Evolutionary conservation across 2,113 vertebrate species (phyloP).

Genomic region (Phaethon lepturus): DNA sequence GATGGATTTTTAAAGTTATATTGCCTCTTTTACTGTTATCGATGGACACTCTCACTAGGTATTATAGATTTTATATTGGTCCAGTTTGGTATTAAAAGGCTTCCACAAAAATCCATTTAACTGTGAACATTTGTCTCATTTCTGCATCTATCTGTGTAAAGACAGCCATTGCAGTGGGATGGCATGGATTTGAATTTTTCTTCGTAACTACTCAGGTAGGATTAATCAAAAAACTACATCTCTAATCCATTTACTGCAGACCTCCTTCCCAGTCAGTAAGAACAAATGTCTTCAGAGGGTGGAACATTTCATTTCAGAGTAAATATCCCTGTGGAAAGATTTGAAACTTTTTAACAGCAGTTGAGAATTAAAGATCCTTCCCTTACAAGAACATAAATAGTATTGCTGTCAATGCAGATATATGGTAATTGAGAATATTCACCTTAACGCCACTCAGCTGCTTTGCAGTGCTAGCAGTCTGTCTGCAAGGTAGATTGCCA

Average conservation of each 20-base stretch:
- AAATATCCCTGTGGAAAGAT: not conserved
- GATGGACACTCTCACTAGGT: not conserved
- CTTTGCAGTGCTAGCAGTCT: not conserved
- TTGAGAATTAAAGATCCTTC: not conserved
- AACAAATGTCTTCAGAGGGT: not conserved
- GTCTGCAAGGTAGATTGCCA: not conserved
- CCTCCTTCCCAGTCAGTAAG: not conserved
- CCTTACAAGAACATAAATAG: not conserved
- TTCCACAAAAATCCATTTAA: not conserved
- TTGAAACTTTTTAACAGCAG: not conserved
- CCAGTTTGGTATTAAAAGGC: not conserved
- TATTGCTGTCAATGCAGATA: not conserved
- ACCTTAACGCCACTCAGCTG: not conserved
- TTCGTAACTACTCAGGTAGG: not conserved
- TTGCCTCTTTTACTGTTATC: not conserved
- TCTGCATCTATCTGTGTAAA: not conserved
- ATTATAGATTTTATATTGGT: not conserved
- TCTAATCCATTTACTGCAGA: not conserved
- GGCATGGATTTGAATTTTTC: not conserved
- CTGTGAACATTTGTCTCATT: not conserved
- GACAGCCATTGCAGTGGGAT: not conserved
- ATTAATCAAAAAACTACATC: not conserved
- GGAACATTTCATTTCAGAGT: not conserved
- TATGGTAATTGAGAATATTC: not conserved
- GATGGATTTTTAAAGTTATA: not conserved